phyloP scores from a whole-genome alignment of 2,888 invertebrate genomes.

The Ophion costatus region DNA sequence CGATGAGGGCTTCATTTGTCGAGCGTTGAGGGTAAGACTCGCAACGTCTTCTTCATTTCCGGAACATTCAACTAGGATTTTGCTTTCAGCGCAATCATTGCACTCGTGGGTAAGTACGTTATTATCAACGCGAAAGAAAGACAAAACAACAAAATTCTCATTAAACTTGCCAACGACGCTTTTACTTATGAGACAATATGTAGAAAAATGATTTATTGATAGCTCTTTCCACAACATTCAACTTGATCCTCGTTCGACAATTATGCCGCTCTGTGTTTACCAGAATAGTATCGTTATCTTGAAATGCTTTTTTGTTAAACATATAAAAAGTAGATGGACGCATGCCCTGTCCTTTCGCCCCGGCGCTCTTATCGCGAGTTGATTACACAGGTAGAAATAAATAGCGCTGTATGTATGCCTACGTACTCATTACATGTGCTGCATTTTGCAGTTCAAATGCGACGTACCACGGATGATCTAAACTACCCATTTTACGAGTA shows the following conservation, averaged over 20 bases:
- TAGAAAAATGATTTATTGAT: background rate
- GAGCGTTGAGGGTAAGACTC: background rate
- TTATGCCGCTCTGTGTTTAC: background rate
- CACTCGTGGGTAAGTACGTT: background rate
- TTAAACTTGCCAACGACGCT: background rate
- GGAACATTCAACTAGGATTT: background rate
- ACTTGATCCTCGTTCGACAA: background rate
- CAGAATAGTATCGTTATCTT: background rate
- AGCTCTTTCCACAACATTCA: background rate
- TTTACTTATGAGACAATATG: background rate
- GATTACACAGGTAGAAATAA: slow-evolving; percentile 6
- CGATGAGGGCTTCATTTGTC: background rate
- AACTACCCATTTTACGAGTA: background rate
- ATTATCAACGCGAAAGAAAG: background rate
- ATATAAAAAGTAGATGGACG: background rate
- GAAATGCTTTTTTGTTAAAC: background rate
- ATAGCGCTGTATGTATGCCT: background rate
- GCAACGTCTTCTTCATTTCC: background rate
- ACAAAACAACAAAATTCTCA: background rate
- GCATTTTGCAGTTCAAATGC: slow-evolving; percentile 26
- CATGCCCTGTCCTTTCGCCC: background rate
- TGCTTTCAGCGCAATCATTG: background rate
- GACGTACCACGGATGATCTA: background rate
- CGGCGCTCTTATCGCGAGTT: background rate
- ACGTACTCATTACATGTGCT: background rate